Evolutionary conservation across 2,888 invertebrate species (phyloP).

Genomic region (Onthophagus sagittarius): DNA sequence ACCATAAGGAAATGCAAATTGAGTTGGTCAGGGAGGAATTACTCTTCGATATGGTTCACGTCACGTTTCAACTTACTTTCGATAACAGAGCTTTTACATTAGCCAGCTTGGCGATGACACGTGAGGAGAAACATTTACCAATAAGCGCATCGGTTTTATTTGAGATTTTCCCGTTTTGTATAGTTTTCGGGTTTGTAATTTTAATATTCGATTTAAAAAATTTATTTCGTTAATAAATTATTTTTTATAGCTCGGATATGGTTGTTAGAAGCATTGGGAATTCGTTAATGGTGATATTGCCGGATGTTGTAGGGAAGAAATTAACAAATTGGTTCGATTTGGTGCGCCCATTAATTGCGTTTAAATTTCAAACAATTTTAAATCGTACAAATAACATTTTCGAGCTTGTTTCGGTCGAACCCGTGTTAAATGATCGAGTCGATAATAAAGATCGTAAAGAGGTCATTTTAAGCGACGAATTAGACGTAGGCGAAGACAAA

Average conservation of each 20-base stretch:
- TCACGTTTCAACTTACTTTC: constrained; percentile 89
- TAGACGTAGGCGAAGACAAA: constrained; percentile 67
- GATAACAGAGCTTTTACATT: constrained; percentile 89
- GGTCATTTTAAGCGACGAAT: constrained; percentile 59
- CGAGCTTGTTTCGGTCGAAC: constrained; percentile 86
- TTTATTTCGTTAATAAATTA: background rate
- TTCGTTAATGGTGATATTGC: constrained; percentile 83
- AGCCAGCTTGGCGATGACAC: constrained; percentile 78
- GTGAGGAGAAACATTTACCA: constrained; percentile 84
- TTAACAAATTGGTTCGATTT: constrained; percentile 90
- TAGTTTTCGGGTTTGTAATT: constrained; percentile 81
- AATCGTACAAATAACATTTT: constrained; percentile 96
- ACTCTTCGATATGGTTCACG: constrained; percentile 87
- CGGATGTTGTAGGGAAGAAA: constrained; percentile 82
- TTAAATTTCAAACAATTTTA: constrained; percentile 90
- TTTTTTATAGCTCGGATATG: constrained; percentile 70
- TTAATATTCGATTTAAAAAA: background rate
- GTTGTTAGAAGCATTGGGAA: constrained; percentile 85
- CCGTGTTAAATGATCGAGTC: constrained; percentile 67
- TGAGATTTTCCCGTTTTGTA: constrained; percentile 97
- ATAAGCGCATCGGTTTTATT: constrained; percentile 87
- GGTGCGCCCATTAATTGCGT: constrained; percentile 87
- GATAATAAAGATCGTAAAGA: constrained; percentile 53
- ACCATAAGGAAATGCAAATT: constrained; percentile 91
- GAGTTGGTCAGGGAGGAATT: constrained; percentile 84